Evolutionary conservation across 1,140 invertebrate species (phyloP), one percentile per base, ranked within the genome.

Genomic region (Drosophila sucinea): DNA sequence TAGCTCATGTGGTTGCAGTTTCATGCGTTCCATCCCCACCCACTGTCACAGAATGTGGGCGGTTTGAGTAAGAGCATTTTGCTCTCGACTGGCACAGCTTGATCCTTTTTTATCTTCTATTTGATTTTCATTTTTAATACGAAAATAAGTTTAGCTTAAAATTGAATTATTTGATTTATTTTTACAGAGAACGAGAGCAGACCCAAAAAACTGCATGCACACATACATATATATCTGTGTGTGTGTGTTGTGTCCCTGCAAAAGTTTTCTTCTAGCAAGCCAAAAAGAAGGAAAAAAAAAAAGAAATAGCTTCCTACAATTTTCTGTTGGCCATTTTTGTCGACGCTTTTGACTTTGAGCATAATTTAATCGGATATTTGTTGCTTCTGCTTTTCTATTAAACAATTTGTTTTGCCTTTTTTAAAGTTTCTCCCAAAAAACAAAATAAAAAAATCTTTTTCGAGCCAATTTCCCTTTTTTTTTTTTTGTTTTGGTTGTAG

Each of bases 141-240:
- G 80, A 89, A 89, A 89, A 89, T 89, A 89, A 89, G 84, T 89
- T 89, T 89, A 90, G 85, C 84, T 89, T 89, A 90, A 89, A 89
- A 89, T 89, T 89, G 84, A 89, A 89, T 89, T 89, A 89, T 89
- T 89, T 89, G 84, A 89, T 89, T 89, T 89, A 89, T 89, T 89
- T 89, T 84, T 60, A 65, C 70, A 63, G 56, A 57, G 61, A 57
- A 58, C 58, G 56, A 33, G 56, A 23, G 56, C 33, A 58, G 55
- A 17, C 11, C n/a, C 32, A 32, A 51, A 41, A 25, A 51, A 51
- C 44, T 51, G 44, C 44, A 51, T 25, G 3, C 4, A 51, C 0
- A 51, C 4, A 23, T 23, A 32, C 3, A 25, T 38, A 30, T 7
- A 4, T 61, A 5, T 29, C 6, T 75, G 41, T 62, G 6, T 40